Evolutionary conservation across 2,797 vertebrate genomes (phyloP).

Genomic region (Spea hammondii): DNA sequence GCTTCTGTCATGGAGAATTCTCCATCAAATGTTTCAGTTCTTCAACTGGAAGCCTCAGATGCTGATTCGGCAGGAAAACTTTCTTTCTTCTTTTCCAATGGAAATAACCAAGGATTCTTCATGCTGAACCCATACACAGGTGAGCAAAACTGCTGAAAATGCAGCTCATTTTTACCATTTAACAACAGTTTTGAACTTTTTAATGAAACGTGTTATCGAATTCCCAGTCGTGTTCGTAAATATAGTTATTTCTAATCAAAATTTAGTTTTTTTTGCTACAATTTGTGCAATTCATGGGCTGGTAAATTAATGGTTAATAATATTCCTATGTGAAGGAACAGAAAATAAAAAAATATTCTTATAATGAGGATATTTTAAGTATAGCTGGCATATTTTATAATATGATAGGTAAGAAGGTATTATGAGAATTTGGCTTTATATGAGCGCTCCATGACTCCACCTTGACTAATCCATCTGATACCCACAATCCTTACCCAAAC

Average conservation of each 20-base stretch:
- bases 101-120: conserved; percentile 79
- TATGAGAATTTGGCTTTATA: not conserved
- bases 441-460: conserved; percentile 15
- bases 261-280: not conserved
- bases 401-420: too few relatives aligned
- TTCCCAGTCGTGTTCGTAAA: too few relatives aligned
- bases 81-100: conserved; percentile 80
- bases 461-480: conserved; percentile 15
- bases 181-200: too few relatives aligned
- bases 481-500: conserved; percentile 16
- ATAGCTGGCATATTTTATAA: too few relatives aligned
- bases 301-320: conserved; percentile 1
- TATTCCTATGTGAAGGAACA: too few relatives aligned
- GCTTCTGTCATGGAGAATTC: conserved; percentile 81
- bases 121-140: conserved; percentile 81
- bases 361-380: too few relatives aligned
- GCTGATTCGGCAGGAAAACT: conserved; percentile 84
- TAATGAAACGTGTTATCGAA: too few relatives aligned
- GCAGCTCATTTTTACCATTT: too few relatives aligned
- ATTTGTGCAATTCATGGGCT: not conserved
- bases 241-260: too few relatives aligned
- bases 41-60: conserved; percentile 81
- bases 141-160: conserved; percentile 58
- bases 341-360: too few relatives aligned
- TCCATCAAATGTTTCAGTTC: conserved; percentile 71